Percentiles rank a stretch among this genome's conserved stretches.
Evolutionary conservation across 2,113 vertebrate genomes (phyloP).

Genomic region (Neolamprologus falcicula): DNA sequence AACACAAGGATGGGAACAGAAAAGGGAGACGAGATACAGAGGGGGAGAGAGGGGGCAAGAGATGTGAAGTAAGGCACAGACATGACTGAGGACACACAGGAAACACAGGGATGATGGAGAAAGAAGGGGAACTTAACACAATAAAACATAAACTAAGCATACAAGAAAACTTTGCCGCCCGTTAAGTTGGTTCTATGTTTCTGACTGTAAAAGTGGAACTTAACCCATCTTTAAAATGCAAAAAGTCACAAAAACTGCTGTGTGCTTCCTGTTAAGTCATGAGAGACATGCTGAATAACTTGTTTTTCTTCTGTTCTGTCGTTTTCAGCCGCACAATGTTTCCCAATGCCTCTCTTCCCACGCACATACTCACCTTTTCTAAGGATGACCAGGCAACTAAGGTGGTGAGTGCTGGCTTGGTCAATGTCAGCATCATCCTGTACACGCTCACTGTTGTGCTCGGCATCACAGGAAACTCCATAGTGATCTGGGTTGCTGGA

Average conservation of each 20-base stretch:
- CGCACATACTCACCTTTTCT: neutral
- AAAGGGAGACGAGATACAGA: accelerated
- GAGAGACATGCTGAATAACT: accelerated
- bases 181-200: neutral
- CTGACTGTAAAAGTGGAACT: neutral
- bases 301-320: neutral
- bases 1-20: neutral
- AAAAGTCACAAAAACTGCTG: neutral
- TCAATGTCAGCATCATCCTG: slow-evolving; percentile 55
- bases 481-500: slow-evolving; percentile 71
- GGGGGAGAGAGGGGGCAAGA: neutral
- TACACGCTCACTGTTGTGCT: slow-evolving; percentile 67
- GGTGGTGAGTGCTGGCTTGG: slow-evolving; percentile 41
- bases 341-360: neutral
- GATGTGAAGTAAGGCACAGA: neutral
- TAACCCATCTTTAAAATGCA: neutral
- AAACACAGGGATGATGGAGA: neutral
- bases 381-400: neutral
- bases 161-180: neutral
- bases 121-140: neutral
- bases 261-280: neutral
- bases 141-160: neutral
- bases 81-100: neutral
- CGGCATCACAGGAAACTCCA: slow-evolving; percentile 59
- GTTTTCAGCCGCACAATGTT: neutral